phyloP scores from a whole-genome alignment of 2,888 invertebrate genomes.

The Luperina testacea region DNA sequence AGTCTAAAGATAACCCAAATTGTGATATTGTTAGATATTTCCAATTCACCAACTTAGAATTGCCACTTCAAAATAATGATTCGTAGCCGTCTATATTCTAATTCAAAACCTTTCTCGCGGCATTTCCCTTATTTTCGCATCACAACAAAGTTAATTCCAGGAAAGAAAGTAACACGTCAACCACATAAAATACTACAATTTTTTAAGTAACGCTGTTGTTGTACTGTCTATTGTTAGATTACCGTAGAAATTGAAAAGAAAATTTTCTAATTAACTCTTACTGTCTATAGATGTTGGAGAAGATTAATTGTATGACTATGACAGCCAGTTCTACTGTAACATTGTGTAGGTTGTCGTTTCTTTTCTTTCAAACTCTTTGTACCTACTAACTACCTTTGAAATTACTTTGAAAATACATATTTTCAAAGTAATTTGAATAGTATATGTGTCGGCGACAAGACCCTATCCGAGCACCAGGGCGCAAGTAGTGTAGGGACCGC shows the following conservation, averaged over 20 bases:
- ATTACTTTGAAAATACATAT: no score
- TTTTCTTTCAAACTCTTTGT: neutral
- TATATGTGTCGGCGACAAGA: no score
- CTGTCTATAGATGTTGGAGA: neutral
- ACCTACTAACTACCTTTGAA: no score
- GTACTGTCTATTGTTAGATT: conserved; percentile 4
- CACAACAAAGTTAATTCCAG: neutral
- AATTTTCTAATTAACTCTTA: neutral
- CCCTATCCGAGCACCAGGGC: no score
- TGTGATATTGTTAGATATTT: neutral
- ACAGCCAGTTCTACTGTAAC: neutral
- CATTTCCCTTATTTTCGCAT: no score
- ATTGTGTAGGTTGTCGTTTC: neutral
- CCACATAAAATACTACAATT: neutral
- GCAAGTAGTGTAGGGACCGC: no score
- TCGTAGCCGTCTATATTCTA: neutral
- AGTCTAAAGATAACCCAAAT: neutral
- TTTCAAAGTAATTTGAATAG: no score
- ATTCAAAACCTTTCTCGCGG: neutral
- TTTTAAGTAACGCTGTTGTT: neutral
- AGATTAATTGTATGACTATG: neutral
- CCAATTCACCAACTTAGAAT: neutral
- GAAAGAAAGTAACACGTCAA: neutral
- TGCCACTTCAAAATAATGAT: neutral
- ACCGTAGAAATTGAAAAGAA: neutral